Conservation (phyloP, 2,113 vertebrate species). For the Leptobrachium leishanense region DNA sequence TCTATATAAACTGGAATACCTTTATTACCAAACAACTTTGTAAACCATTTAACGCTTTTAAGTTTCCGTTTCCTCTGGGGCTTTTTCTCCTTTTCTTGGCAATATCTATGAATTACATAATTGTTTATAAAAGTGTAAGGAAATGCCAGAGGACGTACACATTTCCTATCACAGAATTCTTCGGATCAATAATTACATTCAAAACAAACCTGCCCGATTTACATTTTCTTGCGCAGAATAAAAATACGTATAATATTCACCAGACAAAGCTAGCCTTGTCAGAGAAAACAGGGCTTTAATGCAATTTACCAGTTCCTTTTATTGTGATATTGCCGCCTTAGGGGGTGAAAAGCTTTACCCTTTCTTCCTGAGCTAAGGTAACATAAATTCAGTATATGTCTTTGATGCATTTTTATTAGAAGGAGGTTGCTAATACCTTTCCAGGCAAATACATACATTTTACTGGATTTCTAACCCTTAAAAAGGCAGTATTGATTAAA, state of each 20-base stretch:
- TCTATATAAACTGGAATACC: too few relatives aligned
- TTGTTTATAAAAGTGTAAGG: background rate
- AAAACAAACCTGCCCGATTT: slow-evolving; percentile 10
- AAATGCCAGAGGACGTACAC: slow-evolving; percentile 15
- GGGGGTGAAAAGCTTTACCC: background rate
- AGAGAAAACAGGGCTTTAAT: slow-evolving; percentile 18
- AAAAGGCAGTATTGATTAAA: too few relatives aligned
- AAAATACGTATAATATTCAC: background rate
- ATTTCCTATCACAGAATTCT: slow-evolving; percentile 4
- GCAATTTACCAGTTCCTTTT: background rate
- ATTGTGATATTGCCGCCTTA: slow-evolving; percentile 12
- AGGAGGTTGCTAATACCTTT: background rate
- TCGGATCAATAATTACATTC: slow-evolving; percentile 18
- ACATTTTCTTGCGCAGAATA: background rate
- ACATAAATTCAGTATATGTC: slow-evolving; percentile 23
- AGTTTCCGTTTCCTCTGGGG: too few relatives aligned
- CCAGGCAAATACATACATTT: background rate
- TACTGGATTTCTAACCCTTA: too few relatives aligned
- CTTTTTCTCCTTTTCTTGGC: too few relatives aligned
- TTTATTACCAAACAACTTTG: background rate
- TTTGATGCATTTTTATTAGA: slow-evolving; percentile 29
- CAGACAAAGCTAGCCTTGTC: background rate
- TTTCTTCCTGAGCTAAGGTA: background rate
- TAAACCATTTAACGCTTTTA: too few relatives aligned
- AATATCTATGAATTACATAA: background rate